Evolutionary conservation across 2,113 vertebrate genomes (phyloP).

Genomic region (Nycticryphes semicollaris): DNA sequence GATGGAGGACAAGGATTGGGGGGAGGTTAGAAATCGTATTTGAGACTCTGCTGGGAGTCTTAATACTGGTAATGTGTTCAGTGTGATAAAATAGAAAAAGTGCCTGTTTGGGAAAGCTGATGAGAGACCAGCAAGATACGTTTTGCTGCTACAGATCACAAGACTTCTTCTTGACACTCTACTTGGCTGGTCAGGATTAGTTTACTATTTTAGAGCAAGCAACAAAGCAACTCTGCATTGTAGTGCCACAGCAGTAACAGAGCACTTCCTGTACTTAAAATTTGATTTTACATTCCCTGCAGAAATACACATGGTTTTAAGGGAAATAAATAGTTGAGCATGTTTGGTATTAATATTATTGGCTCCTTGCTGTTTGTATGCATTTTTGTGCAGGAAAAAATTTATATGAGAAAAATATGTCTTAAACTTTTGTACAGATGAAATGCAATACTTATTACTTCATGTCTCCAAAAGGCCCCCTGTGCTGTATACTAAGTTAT

Average conservation of each 20-base stretch:
- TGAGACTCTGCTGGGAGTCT: not conserved
- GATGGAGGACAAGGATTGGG: not conserved
- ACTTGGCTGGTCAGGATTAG: not conserved
- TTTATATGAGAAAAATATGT: conserved; percentile 40
- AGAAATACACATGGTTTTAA: conserved; percentile 52
- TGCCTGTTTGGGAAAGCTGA: conserved; percentile 5
- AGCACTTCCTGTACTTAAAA: conserved; percentile 48
- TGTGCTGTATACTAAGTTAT: not conserved
- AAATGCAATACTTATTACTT: not conserved
- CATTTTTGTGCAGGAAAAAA: conserved; percentile 42
- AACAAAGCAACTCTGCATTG: not conserved
- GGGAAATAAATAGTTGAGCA: conserved; percentile 38
- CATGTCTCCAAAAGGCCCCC: not conserved
- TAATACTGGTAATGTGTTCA: not conserved
- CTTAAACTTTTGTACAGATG: not conserved
- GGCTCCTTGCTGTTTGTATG: conserved; percentile 48
- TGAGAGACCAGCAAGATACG: not conserved
- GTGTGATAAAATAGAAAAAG: conserved; percentile 2
- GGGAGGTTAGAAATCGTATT: conserved; percentile 1
- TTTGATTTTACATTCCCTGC: conserved; percentile 35
- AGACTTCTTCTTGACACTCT: not conserved
- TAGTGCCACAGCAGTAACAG: conserved; percentile 9
- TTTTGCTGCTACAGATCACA: not conserved
- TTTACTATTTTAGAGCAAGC: conserved; percentile 3
- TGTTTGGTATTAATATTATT: conserved; percentile 52